Conservation (phyloP, 30 jellyfish, hydroid and myxozoan species). For the Mastigias papua region DNA sequence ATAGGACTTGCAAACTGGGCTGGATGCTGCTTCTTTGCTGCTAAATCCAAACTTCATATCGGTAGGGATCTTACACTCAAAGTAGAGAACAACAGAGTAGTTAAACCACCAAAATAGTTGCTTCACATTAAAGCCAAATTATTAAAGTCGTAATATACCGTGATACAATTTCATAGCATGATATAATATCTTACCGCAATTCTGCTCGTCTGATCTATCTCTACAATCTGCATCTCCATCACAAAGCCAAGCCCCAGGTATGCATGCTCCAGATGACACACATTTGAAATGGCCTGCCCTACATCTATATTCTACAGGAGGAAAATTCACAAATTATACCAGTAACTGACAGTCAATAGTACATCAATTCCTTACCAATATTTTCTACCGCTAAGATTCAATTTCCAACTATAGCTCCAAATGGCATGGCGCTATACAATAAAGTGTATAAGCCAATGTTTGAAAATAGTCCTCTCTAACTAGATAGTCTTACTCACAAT, state of each 20-base stretch:
- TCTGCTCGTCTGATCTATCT: conserved; percentile 60
- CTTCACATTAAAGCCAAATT: background rate
- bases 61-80: too few relatives aligned
- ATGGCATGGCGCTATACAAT: too few relatives aligned
- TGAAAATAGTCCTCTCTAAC: background rate
- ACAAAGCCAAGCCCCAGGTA: conserved; percentile 67
- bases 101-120: background rate
- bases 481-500: background rate
- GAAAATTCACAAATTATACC: background rate
- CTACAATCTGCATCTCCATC: conserved; percentile 74
- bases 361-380: background rate
- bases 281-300: conserved; percentile 56
- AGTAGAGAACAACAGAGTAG: too few relatives aligned
- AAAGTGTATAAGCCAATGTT: too few relatives aligned
- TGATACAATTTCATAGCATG: background rate
- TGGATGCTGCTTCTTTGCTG: too few relatives aligned
- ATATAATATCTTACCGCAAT: conserved; percentile 80
- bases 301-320: conserved; percentile 26
- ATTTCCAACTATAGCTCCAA: too few relatives aligned
- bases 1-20: too few relatives aligned
- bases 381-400: too few relatives aligned
- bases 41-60: too few relatives aligned
- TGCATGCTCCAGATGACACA: conserved; percentile 23
- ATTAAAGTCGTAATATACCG: background rate
- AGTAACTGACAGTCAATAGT: background rate